Evolutionary conservation across 1,140 invertebrate genomes (phyloP).

Genomic region (Proales similis): DNA sequence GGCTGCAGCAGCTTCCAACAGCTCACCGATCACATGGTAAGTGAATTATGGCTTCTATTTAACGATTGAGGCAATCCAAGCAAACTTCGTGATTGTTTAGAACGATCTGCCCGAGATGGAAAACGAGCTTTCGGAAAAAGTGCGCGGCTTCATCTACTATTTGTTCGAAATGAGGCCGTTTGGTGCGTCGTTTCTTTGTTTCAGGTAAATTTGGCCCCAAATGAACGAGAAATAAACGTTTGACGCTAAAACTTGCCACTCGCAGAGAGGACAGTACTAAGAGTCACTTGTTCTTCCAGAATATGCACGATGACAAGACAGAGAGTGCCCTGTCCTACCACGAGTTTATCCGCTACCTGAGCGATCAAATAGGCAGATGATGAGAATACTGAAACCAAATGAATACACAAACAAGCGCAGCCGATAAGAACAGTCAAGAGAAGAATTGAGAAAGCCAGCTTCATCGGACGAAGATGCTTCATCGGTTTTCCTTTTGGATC

Average conservation of each 20-base stretch:
- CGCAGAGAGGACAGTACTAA: conserved; percentile 76
- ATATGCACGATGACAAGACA: conserved; percentile 82
- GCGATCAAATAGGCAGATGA: conserved; percentile 23
- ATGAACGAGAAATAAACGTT: neutral
- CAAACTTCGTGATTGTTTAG: conserved; percentile 45
- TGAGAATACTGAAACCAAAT: too few species aligned
- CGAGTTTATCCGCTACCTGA: conserved; percentile 73
- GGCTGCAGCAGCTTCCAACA: conserved; percentile 60
- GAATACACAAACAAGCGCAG: too few species aligned
- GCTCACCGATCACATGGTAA: conserved; percentile 63
- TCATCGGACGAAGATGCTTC: too few species aligned
- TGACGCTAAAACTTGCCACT: conserved; percentile 2
- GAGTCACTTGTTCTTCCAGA: conserved; percentile 72
- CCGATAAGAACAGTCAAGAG: too few species aligned
- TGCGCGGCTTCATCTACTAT: conserved; percentile 72
- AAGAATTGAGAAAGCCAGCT: too few species aligned
- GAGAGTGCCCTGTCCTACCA: conserved; percentile 89
- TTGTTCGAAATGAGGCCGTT: conserved; percentile 77
- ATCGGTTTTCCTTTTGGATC: too few species aligned
- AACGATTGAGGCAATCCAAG: neutral
- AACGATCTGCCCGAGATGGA: conserved; percentile 70
- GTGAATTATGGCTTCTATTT: conserved; percentile 40
- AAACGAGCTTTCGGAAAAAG: conserved; percentile 65
- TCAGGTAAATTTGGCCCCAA: conserved; percentile 2
- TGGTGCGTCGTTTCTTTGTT: conserved; percentile 56